Conservation (phyloP, 2,888 invertebrate genomes). For the Stegana nigrithorax region DNA sequence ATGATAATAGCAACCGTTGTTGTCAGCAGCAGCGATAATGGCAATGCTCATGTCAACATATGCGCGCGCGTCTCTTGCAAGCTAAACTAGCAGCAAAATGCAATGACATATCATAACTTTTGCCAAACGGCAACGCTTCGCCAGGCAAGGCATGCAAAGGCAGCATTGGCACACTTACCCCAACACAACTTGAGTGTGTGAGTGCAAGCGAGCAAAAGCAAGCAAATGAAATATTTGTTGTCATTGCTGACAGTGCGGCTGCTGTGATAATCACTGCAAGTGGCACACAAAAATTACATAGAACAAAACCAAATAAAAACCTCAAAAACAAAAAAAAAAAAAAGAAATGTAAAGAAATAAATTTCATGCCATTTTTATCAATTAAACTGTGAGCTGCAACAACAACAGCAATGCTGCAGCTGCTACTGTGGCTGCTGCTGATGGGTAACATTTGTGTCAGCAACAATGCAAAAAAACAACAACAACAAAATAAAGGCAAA, state of each 20-base stretch:
- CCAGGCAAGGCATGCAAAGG: neutral
- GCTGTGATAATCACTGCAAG: constrained; percentile 12
- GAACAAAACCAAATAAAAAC: neutral
- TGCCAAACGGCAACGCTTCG: constrained; percentile 11
- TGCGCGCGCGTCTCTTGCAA: constrained; percentile 3
- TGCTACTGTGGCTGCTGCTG: neutral
- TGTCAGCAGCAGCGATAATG: neutral
- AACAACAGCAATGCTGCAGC: neutral
- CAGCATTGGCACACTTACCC: neutral
- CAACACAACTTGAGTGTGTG: too few species aligned
- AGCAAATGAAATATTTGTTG: too few species aligned
- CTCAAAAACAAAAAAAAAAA: neutral
- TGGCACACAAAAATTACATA: neutral
- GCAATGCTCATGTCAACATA: constrained; percentile 10
- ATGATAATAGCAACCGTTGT: neutral
- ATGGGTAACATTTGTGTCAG: constrained; percentile 4
- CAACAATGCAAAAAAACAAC: neutral
- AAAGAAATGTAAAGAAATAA: constrained; percentile 27
- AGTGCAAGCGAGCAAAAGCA: neutral
- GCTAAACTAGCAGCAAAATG: neutral
- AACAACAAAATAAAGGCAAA: neutral
- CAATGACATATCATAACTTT: constrained; percentile 17
- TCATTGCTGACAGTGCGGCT: neutral
- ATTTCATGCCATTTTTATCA: constrained; percentile 45
- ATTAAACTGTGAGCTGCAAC: constrained; percentile 38